Conservation (phyloP, 2,888 invertebrate species). For the Glomeris marginata region DNA sequence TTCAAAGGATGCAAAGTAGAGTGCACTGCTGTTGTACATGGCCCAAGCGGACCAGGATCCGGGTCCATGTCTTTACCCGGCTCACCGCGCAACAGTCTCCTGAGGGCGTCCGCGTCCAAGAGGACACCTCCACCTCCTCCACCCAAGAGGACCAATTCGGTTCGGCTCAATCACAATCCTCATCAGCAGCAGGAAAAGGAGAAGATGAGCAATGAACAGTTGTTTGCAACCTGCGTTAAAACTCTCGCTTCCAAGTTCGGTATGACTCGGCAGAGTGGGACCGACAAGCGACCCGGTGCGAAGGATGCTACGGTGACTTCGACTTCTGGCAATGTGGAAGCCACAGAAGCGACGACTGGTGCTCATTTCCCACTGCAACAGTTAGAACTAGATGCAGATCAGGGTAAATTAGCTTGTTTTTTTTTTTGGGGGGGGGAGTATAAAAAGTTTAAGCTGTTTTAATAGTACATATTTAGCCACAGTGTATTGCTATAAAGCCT, state of each 20-base stretch:
- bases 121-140: slow-evolving; percentile 34
- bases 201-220: slow-evolving; percentile 23
- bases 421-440: too few relatives aligned
- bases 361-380: too few relatives aligned
- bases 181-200: slow-evolving; percentile 4
- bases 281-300: slow-evolving; percentile 17
- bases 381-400: too few relatives aligned
- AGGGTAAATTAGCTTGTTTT: too few relatives aligned
- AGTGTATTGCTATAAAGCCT: too few relatives aligned
- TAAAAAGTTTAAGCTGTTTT: too few relatives aligned
- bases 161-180: slow-evolving; percentile 19
- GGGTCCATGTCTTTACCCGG: slow-evolving; percentile 17
- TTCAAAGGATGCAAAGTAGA: neutral
- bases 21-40: slow-evolving; percentile 3
- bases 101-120: slow-evolving; percentile 18
- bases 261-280: slow-evolving; percentile 24
- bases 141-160: slow-evolving; percentile 34
- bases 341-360: too few relatives aligned
- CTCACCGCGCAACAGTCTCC: slow-evolving; percentile 20
- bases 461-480: too few relatives aligned
- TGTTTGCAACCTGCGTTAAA: slow-evolving; percentile 30
- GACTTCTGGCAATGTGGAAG: neutral
- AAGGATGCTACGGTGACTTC: slow-evolving; percentile 2
- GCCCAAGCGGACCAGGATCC: neutral
- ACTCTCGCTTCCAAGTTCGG: slow-evolving; percentile 20